Conservation (phyloP, 2,797 vertebrate species). For the Steatocranus sp. region DNA sequence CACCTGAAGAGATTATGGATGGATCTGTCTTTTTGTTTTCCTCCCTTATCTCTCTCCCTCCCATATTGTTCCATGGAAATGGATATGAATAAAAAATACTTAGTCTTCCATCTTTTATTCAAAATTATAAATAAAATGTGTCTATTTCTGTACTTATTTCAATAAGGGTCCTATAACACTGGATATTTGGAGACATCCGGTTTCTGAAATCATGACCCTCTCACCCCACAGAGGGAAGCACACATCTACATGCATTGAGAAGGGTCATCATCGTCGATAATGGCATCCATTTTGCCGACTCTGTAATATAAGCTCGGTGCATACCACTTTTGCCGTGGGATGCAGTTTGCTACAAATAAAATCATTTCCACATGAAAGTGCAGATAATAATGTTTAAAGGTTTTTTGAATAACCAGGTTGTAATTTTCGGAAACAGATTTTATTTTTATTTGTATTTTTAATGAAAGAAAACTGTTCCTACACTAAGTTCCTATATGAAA, state of each 20-base stretch:
- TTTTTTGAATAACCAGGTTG: neutral
- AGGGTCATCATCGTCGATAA: neutral
- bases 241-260: neutral
- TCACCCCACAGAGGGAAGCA: neutral
- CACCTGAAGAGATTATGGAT: neutral
- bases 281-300: neutral
- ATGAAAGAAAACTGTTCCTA: neutral
- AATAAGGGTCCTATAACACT: neutral
- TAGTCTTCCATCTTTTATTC: neutral
- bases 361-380: neutral
- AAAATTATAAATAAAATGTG: neutral
- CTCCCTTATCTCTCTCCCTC: accelerated
- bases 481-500: neutral
- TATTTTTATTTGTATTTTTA: neutral
- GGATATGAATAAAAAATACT: neutral
- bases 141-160: neutral
- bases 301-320: neutral
- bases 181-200: neutral
- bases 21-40: neutral
- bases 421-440: neutral
- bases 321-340: neutral
- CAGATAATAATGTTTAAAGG: neutral
- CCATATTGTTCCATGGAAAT: neutral
- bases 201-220: neutral
- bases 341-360: neutral